These are phyloP conservation scores for Orthonevra nobilis DNA, from an alignment of 2,888 invertebrate species.

Conservation along the genomic window DNA sequence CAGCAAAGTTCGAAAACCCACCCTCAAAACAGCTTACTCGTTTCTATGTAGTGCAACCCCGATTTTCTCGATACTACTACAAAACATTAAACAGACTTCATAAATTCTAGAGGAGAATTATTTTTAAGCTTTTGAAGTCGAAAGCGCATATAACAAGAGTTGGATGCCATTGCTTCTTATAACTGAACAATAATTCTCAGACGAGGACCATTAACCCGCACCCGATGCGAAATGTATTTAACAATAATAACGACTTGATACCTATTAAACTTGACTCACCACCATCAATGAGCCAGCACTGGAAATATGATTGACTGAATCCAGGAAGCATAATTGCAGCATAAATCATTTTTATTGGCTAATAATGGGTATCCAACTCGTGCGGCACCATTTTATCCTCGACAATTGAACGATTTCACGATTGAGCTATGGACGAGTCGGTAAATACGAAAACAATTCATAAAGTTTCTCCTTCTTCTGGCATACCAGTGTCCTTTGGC, in stretches of 20 bases:
- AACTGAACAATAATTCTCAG: constrained; percentile 43
- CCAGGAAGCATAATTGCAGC: constrained; percentile 55
- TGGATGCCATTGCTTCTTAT: constrained; percentile 3
- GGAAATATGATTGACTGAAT: constrained; percentile 65
- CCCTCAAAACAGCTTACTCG: too few relatives aligned
- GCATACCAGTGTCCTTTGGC: neutral
- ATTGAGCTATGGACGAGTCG: constrained; percentile 54
- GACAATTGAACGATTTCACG: constrained; percentile 64
- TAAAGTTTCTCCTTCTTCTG: constrained; percentile 15
- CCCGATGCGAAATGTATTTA: constrained; percentile 54
- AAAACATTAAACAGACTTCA: too few relatives aligned
- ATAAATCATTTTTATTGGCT: constrained; percentile 68
- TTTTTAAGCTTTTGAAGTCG: neutral
- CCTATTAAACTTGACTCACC: constrained; percentile 56
- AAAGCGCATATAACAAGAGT: constrained; percentile 4
- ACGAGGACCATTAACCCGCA: constrained; percentile 46
- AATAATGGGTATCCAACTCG: constrained; percentile 64
- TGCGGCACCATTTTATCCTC: constrained; percentile 52
- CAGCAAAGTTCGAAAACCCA: too few relatives aligned
- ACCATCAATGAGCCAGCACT: constrained; percentile 38
- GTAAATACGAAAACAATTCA: constrained; percentile 54
- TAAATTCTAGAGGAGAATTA: too few relatives aligned
- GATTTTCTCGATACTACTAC: too few relatives aligned
- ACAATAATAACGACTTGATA: constrained; percentile 58
- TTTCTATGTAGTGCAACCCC: too few relatives aligned